Conservation (phyloP, 37 sponge, comb jelly and placozoan species). For the Crambe crambe region DNA sequence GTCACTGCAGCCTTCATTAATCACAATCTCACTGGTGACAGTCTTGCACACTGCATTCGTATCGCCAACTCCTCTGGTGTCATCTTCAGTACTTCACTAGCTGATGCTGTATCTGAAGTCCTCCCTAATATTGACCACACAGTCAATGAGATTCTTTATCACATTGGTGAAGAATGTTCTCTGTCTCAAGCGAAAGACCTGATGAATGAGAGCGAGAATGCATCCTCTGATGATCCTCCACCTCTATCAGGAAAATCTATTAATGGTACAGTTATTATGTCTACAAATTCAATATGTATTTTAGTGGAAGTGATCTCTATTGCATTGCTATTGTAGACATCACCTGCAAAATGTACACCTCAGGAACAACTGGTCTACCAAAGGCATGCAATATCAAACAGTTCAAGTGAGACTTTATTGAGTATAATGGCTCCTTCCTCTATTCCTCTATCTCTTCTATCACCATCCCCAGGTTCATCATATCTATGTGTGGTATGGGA, state of each 20-base stretch:
- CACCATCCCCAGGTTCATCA: no score
- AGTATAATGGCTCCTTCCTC: not conserved
- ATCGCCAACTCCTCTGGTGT: conserved; percentile 62
- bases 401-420: conserved; percentile 19
- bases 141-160: conserved; percentile 16
- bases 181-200: conserved; percentile 19
- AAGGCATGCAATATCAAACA: conserved; percentile 80
- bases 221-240: conserved; percentile 14
- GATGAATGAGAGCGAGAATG: conserved; percentile 15
- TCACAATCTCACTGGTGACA: conserved; percentile 75
- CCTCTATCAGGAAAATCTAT: conserved; percentile 14
- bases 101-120: conserved; percentile 30
- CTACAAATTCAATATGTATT: not conserved
- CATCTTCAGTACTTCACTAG: conserved; percentile 35
- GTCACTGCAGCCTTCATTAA: conserved; percentile 87
- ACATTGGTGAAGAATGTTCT: conserved; percentile 10
- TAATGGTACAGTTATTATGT: conserved; percentile 27
- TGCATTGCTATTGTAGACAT: conserved; percentile 15
- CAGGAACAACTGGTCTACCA: conserved; percentile 94
- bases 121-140: conserved; percentile 25
- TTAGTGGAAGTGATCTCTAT: not conserved
- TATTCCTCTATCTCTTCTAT: no score
- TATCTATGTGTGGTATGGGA: no score
- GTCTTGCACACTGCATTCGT: conserved; percentile 78
- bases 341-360: conserved; percentile 85